Conservation (phyloP, 2,888 invertebrate genomes). For the Barypeithes pellucidus region DNA sequence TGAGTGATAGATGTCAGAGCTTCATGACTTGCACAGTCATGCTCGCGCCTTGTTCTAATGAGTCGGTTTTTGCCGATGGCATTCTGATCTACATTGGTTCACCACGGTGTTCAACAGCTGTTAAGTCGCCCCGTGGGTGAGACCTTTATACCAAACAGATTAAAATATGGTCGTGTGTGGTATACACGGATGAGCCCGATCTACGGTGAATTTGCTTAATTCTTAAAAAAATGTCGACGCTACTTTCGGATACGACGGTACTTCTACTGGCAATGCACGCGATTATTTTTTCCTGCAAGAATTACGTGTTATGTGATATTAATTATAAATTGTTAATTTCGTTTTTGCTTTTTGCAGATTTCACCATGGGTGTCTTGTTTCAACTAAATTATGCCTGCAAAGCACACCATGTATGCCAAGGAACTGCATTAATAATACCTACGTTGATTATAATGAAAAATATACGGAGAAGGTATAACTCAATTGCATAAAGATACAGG, state of each 20-base stretch:
- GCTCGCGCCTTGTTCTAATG: conserved; percentile 62
- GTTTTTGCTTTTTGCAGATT: conserved; percentile 45
- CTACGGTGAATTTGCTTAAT: conserved; percentile 18
- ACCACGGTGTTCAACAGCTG: conserved; percentile 57
- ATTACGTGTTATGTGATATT: conserved; percentile 56
- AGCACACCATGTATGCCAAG: conserved; percentile 50
- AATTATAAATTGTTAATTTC: conserved; percentile 56
- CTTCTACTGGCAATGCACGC: conserved; percentile 38
- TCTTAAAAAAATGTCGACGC: no score
- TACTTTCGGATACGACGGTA: neutral
- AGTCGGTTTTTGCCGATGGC: conserved; percentile 59
- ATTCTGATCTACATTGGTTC: conserved; percentile 57
- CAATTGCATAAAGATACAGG: conserved; percentile 38
- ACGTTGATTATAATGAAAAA: conserved; percentile 30
- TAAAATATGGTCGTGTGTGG: conserved; percentile 48
- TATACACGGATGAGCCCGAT: conserved; percentile 36
- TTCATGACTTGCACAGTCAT: conserved; percentile 60
- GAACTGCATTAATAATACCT: conserved; percentile 38
- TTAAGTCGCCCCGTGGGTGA: conserved; percentile 48
- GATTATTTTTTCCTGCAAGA: conserved; percentile 40
- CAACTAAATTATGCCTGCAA: conserved; percentile 53
- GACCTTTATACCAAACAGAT: conserved; percentile 36
- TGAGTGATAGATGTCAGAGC: conserved; percentile 66
- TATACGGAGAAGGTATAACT: conserved; percentile 34
- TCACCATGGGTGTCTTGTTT: conserved; percentile 51